A percentile compares a stretch with the other conserved stretches of the same genome.
Evolutionary conservation across 2,113 vertebrate genomes (phyloP).

Genomic region (Taxidea taxus): DNA sequence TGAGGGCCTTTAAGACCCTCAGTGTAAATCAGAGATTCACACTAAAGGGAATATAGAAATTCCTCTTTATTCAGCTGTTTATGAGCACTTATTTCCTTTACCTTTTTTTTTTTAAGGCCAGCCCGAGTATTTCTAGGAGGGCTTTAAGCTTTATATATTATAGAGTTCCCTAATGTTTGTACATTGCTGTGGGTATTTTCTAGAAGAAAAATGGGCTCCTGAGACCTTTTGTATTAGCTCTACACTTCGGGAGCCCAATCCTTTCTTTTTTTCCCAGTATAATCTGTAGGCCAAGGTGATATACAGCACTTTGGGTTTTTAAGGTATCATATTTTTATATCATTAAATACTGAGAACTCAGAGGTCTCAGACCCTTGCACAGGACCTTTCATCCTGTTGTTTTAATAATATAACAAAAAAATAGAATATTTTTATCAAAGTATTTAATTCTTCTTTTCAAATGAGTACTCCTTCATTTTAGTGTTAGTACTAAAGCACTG

Average conservation of each 20-base stretch:
- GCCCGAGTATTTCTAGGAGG: not conserved
- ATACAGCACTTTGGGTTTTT: not conserved
- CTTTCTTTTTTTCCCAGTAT: not conserved
- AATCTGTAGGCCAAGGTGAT: not conserved
- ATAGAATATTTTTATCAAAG: not conserved
- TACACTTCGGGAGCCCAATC: not conserved
- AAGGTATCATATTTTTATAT: not conserved
- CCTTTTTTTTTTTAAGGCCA: not conserved
- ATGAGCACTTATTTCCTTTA: not conserved
- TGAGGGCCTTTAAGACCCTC: not conserved
- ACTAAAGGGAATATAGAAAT: not conserved
- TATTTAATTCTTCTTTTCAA: not conserved
- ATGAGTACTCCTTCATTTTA: not conserved
- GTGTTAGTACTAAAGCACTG: not conserved
- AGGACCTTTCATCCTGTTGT: not conserved
- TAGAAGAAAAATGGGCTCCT: not conserved
- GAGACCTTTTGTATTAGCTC: not conserved
- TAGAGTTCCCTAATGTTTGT: not conserved
- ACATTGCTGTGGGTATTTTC: not conserved
- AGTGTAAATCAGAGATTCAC: not conserved
- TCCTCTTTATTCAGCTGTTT: not conserved
- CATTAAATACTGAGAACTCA: not conserved
- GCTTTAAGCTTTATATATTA: not conserved
- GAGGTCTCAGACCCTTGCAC: not conserved
- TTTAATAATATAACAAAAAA: not conserved